These are phyloP conservation scores for Dromaius novaehollandiae DNA, from an alignment of 2,113 vertebrate genomes.

Conservation along the genomic window DNA sequence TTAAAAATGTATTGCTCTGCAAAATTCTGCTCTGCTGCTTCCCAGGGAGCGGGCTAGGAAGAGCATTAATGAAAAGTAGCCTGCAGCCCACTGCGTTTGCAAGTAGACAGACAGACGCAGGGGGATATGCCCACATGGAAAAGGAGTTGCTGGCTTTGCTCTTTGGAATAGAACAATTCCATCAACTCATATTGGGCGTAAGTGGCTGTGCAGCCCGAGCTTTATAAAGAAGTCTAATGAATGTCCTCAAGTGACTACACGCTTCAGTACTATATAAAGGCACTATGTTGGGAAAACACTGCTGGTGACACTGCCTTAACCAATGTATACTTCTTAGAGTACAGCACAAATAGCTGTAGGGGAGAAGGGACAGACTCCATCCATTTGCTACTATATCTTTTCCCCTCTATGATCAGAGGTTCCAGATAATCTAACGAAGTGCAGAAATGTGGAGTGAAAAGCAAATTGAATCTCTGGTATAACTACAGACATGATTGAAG, in stretches of 20 bases:
- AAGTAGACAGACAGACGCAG: fast-evolving
- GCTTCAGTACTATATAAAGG: neutral
- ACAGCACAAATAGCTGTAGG: fast-evolving
- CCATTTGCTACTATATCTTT: neutral
- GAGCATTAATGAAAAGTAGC: fast-evolving
- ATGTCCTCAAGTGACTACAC: fast-evolving
- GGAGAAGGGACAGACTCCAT: neutral
- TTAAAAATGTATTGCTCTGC: neutral
- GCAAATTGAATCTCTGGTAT: neutral
- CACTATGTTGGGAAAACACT: fast-evolving
- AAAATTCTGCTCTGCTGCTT: neutral
- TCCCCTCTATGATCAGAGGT: neutral
- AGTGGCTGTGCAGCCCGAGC: neutral
- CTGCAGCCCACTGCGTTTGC: neutral
- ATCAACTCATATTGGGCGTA: fast-evolving
- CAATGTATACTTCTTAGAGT: fast-evolving
- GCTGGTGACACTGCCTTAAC: neutral
- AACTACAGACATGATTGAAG: neutral
- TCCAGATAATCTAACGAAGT: neutral
- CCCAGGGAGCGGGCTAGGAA: neutral
- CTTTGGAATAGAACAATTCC: neutral
- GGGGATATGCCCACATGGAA: fast-evolving
- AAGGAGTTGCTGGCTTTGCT: neutral
- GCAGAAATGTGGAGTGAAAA: neutral
- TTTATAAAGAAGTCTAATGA: neutral